phyloP scores from a whole-genome alignment of 2,113 vertebrate species.

The Neodon shergylaensis region DNA sequence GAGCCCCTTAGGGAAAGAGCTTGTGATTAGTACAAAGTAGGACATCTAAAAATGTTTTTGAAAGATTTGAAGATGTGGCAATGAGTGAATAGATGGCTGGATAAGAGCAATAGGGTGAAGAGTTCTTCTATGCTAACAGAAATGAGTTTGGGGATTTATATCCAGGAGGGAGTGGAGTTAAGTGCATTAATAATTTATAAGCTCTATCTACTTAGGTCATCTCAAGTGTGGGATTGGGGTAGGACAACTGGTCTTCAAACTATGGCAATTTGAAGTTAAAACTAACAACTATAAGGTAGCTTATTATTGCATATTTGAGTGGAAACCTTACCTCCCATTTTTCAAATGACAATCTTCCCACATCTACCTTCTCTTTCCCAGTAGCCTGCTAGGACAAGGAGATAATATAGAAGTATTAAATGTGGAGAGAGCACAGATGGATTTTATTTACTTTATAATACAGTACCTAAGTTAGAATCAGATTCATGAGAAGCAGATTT shows the following conservation, averaged over 20 bases:
- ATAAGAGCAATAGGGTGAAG: neutral
- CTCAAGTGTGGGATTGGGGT: neutral
- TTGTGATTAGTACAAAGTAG: neutral
- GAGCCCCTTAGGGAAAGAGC: neutral
- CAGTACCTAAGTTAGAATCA: slow-evolving; percentile 17
- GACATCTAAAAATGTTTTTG: neutral
- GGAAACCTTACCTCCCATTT: neutral
- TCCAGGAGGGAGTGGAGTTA: neutral
- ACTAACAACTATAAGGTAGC: neutral
- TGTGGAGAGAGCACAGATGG: neutral
- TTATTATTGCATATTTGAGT: neutral
- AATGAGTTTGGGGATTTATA: neutral
- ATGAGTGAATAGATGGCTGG: neutral
- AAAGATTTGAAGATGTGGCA: neutral
- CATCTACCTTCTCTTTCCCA: neutral
- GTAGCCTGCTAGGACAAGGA: neutral
- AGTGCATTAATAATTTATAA: neutral
- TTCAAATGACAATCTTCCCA: neutral
- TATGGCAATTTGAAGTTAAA: neutral
- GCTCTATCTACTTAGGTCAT: neutral
- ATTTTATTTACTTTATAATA: slow-evolving; percentile 26
- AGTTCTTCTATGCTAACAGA: neutral
- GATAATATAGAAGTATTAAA: neutral
- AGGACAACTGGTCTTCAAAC: neutral
- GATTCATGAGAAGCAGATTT: neutral